phyloP scores from a whole-genome alignment of 2,797 vertebrate genomes.

The Pitangus sulphuratus region DNA sequence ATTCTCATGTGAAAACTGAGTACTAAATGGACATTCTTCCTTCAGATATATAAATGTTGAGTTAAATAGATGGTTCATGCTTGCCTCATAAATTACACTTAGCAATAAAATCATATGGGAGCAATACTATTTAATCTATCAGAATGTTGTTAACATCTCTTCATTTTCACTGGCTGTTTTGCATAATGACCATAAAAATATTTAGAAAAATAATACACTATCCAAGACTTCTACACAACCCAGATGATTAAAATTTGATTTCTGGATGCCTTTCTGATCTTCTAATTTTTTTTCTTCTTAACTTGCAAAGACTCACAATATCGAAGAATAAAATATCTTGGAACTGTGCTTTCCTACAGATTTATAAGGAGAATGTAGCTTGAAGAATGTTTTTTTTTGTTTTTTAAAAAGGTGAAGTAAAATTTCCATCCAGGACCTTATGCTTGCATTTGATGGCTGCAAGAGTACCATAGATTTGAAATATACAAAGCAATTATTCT shows the following conservation, averaged over 20 bases:
- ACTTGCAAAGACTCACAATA: not conserved
- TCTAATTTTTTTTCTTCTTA: not conserved
- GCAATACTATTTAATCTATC: not conserved
- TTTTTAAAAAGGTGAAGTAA: not conserved
- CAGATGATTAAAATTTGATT: not conserved
- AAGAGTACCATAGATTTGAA: not conserved
- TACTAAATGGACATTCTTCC: not conserved
- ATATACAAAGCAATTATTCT: not conserved
- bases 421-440: not conserved
- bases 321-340: not conserved
- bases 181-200: not conserved
- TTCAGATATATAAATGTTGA: not conserved
- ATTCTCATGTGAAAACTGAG: not conserved
- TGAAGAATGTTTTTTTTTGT: not conserved
- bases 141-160: not conserved
- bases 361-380: not conserved
- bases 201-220: not conserved
- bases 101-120: not conserved
- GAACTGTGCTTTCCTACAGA: not conserved
- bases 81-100: not conserved
- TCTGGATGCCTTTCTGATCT: not conserved
- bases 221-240: not conserved
- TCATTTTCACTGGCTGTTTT: not conserved
- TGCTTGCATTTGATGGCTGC: not conserved
- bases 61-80: not conserved